A percentile compares a stretch with the other conserved stretches of the same genome.
Evolutionary conservation across 2,113 vertebrate genomes (phyloP).

Genomic region (Seriola aureovittata): DNA sequence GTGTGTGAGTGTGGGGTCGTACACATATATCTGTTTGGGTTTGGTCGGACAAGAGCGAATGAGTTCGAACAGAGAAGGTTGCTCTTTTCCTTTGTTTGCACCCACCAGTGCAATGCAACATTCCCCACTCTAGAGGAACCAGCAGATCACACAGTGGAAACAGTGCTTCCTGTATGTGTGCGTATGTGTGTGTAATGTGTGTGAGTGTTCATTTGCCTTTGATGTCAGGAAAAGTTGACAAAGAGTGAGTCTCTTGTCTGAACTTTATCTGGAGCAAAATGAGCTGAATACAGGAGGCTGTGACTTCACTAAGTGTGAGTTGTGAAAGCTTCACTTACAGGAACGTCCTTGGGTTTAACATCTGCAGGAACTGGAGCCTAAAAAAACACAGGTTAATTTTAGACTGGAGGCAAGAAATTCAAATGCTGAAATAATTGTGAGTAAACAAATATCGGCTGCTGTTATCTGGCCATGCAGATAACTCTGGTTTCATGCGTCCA

Average conservation of each 20-base stretch:
- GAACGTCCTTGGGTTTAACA: slow-evolving; percentile 65
- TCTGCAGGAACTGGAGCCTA: slow-evolving; percentile 65
- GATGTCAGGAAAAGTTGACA: not conserved
- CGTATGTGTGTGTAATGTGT: not conserved
- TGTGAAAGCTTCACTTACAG: slow-evolving; percentile 68
- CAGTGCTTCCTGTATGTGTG: slow-evolving; percentile 33
- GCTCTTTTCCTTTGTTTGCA: slow-evolving; percentile 49
- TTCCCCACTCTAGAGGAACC: slow-evolving; percentile 58
- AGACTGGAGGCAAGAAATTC: not conserved
- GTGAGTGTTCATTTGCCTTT: not conserved
- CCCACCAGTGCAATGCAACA: slow-evolving; percentile 54
- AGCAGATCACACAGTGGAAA: slow-evolving; percentile 30
- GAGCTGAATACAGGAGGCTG: not conserved
- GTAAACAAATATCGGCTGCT: not conserved
- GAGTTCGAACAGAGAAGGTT: slow-evolving; percentile 27
- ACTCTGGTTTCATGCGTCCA: not conserved
- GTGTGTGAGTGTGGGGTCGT: not conserved
- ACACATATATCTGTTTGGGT: not conserved
- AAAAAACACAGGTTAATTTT: slow-evolving; percentile 20
- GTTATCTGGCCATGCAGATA: not conserved
- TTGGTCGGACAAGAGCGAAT: slow-evolving; percentile 35
- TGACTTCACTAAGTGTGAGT: not conserved
- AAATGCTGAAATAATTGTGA: not conserved
- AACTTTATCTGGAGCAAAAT: not conserved
- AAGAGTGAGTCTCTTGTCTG: not conserved